Conservation (phyloP, 2,797 vertebrate genomes). For the Synanceia verrucosa region DNA sequence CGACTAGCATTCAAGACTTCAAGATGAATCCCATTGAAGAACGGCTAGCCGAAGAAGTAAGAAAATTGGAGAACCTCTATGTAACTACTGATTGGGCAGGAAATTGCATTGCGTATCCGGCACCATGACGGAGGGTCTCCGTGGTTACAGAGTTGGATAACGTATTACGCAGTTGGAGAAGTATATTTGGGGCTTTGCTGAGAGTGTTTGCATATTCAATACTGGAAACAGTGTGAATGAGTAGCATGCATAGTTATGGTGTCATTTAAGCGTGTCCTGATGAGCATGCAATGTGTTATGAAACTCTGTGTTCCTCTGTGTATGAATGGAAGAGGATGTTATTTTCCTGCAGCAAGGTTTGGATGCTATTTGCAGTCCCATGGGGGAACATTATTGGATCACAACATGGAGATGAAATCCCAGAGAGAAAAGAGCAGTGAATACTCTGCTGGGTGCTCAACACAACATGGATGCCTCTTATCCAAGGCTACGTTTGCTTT, state of each 20-base stretch:
- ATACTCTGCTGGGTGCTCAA: conserved; percentile 46
- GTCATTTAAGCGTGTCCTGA: conserved; percentile 30
- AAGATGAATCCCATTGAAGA: too few relatives aligned
- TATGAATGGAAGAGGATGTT: conserved; percentile 46
- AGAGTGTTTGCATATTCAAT: neutral
- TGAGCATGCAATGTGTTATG: conserved; percentile 38
- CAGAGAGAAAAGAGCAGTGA: conserved; percentile 38
- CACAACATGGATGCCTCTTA: conserved; percentile 19
- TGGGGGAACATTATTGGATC: conserved; percentile 55
- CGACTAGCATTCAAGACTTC: too few relatives aligned
- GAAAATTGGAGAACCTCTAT: too few relatives aligned
- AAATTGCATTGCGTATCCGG: too few relatives aligned
- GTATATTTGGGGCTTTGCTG: too few relatives aligned
- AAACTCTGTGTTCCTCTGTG: conserved; percentile 52
- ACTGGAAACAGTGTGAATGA: conserved; percentile 14
- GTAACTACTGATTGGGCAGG: too few relatives aligned
- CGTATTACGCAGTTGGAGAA: too few relatives aligned
- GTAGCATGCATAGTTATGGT: neutral
- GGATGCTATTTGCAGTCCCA: conserved; percentile 58
- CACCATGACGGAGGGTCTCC: too few relatives aligned
- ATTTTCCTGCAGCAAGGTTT: conserved; percentile 51
- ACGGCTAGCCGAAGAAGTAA: too few relatives aligned
- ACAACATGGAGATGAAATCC: conserved; percentile 66
- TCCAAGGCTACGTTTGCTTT: conserved; percentile 33
- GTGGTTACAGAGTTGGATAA: too few relatives aligned